These are phyloP conservation scores for Ageneiosus marmoratus DNA, from an alignment of 2,113 vertebrate species.

Conservation along the genomic window DNA sequence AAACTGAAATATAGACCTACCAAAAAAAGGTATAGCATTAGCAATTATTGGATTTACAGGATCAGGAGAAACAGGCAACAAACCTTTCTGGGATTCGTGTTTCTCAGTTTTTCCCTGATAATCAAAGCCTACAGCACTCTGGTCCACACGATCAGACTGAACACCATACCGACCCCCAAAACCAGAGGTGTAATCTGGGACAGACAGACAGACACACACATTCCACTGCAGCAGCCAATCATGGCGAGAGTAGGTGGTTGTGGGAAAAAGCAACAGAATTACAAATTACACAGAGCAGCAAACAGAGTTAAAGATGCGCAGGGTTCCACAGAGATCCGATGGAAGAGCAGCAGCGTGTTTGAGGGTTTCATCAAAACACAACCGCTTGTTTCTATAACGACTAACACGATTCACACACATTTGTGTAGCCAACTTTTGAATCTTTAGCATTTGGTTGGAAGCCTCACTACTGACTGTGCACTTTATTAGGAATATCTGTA, in stretches of 20 bases:
- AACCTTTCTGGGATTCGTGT: constrained; percentile 95
- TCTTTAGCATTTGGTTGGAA: background rate
- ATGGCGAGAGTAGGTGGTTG: background rate
- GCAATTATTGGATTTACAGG: background rate
- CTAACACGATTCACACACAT: background rate
- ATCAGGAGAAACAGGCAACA: constrained; percentile 37
- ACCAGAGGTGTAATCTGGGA: constrained; percentile 75
- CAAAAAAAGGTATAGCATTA: background rate
- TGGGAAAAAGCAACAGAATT: background rate
- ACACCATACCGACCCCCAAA: constrained; percentile 75
- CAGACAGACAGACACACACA: constrained; percentile 47
- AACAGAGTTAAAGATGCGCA: background rate
- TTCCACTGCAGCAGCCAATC: constrained; percentile 23
- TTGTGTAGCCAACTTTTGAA: background rate
- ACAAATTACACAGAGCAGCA: background rate
- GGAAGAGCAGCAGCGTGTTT: background rate
- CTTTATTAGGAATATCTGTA: background rate
- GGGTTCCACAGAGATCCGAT: background rate
- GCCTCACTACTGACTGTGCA: background rate
- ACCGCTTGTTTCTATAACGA: background rate
- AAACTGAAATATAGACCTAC: background rate
- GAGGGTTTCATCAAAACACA: background rate
- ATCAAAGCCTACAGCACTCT: constrained; percentile 91
- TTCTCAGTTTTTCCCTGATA: constrained; percentile 94
- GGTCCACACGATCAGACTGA: constrained; percentile 83